Evolutionary conservation across 2,888 invertebrate species (phyloP), one percentile per base, ranked within the genome.

Genomic region (Cryptophagus acutangulus): DNA sequence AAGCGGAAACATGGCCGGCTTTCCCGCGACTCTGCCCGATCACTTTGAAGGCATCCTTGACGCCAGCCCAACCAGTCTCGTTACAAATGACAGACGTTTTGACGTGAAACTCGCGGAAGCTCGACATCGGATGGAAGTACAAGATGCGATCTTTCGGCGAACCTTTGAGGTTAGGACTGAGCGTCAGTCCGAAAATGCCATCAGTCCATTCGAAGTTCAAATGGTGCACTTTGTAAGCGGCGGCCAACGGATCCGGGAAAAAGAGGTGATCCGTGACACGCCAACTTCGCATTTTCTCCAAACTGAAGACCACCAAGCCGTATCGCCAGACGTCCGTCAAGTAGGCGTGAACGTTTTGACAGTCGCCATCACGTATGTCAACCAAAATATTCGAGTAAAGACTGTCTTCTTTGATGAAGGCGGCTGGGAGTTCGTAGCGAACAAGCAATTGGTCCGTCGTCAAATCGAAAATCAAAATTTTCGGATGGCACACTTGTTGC

Each of bases 61-160:
- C 59, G 3, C 58, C 54, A 1, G 58, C 48, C 71, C 74, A 74
- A 5, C 71, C 61, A 0, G 70, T 71, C 49, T 82, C 79, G 46
- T 85, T 75, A 12, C 77, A 71, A 2, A 89, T 67, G 0, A 83
- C 69, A 0, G 78, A 76, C 0, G 85, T 79, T 17, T 78, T 74
- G 0, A 87, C 83, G 41, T 77, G 79, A 63, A 87, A 89, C 62
- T 89, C 87, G 52, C 83, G 75, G 55, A 80, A 83, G 61, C 87
- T 86, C 1, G 89, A 84, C 81, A 90, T 79, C 0, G 89, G 79
- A 66, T 89, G 87, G 62, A 87, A 89, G 59, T 79, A 88, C 15
- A 89, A 61, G 2, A 79, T 71, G 35, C 84, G 73, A 34, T 87
- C 83, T 13, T 69, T 61, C 10, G 66, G 62, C 37, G 71, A 59